Conservation (phyloP, 2,113 vertebrate genomes). For the Speoplatyrhinus poulsoni region DNA sequence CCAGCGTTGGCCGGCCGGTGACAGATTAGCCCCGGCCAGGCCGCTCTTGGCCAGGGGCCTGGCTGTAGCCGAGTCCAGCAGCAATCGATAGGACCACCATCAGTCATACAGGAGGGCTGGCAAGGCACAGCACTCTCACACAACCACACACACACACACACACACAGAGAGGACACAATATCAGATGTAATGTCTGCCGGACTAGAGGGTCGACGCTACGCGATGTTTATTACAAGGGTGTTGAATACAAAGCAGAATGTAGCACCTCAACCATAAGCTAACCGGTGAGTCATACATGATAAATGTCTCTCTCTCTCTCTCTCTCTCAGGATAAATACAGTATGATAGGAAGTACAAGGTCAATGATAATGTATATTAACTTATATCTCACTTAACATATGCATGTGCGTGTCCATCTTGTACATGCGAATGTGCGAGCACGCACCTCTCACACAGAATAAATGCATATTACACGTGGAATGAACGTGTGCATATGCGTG, state of each 20-base stretch:
- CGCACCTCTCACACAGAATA: no score
- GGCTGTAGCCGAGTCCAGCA: conserved; percentile 66
- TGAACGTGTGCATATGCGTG: no score
- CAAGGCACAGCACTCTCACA: conserved; percentile 53
- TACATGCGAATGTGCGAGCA: no score
- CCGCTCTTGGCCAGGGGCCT: conserved; percentile 68
- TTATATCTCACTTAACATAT: no score
- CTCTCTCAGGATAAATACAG: not conserved
- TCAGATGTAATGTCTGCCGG: conserved; percentile 47
- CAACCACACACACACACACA: not conserved
- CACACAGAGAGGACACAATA: conserved; percentile 39
- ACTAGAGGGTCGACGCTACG: conserved; percentile 38
- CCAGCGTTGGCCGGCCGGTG: conserved; percentile 63
- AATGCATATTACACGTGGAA: no score
- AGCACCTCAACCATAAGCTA: not conserved
- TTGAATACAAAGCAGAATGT: conserved; percentile 27
- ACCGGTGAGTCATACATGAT: conserved; percentile 14
- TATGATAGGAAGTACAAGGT: no score
- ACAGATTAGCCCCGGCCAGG: conserved; percentile 69
- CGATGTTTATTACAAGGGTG: conserved; percentile 48
- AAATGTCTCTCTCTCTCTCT: not conserved
- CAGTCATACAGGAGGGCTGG: conserved; percentile 66
- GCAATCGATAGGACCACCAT: conserved; percentile 73
- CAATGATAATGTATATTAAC: no score
- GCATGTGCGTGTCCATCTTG: no score